phyloP scores from a whole-genome alignment of 2,888 invertebrate species.

The Epirrhoe alternata region DNA sequence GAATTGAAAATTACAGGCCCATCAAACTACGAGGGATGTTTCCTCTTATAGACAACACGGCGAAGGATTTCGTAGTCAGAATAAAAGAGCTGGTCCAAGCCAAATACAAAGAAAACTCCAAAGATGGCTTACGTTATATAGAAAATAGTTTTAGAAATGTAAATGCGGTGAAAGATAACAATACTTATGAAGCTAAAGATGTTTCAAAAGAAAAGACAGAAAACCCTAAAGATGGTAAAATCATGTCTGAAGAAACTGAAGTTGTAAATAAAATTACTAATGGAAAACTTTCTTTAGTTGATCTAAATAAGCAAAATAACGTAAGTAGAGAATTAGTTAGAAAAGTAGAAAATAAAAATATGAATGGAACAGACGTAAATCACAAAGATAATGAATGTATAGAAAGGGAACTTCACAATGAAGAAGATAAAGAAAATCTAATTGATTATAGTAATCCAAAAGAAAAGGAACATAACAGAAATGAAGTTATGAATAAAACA shows the following conservation, averaged over 20 bases:
- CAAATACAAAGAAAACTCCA: slow-evolving; percentile 39
- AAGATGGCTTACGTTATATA: slow-evolving; percentile 26
- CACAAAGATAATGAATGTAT: background rate
- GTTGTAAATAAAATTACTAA: background rate
- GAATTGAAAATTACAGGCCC: slow-evolving; percentile 63
- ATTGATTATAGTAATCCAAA: background rate
- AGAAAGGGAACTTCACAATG: background rate
- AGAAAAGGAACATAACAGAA: background rate
- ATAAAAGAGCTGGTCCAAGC: slow-evolving; percentile 55
- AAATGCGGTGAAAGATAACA: slow-evolving; percentile 1
- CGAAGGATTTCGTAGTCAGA: slow-evolving; percentile 66
- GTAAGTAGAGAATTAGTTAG: slow-evolving; percentile 7
- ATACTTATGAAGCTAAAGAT: background rate
- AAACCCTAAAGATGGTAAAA: slow-evolving; percentile 8
- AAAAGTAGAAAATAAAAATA: slow-evolving; percentile 5
- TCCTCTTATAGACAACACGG: slow-evolving; percentile 73
- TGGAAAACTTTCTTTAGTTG: background rate
- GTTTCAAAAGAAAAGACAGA: slow-evolving; percentile 7
- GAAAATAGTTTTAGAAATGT: slow-evolving; percentile 26
- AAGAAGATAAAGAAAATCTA: slow-evolving; percentile 22
- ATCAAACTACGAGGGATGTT: slow-evolving; percentile 79
- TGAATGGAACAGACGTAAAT: background rate
- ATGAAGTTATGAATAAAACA: background rate
- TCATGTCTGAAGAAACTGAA: background rate
- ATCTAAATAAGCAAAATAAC: slow-evolving; percentile 8